These are phyloP conservation scores for Diogma glabrata DNA, from an alignment of 2,888 invertebrate species.

Conservation along the genomic window DNA sequence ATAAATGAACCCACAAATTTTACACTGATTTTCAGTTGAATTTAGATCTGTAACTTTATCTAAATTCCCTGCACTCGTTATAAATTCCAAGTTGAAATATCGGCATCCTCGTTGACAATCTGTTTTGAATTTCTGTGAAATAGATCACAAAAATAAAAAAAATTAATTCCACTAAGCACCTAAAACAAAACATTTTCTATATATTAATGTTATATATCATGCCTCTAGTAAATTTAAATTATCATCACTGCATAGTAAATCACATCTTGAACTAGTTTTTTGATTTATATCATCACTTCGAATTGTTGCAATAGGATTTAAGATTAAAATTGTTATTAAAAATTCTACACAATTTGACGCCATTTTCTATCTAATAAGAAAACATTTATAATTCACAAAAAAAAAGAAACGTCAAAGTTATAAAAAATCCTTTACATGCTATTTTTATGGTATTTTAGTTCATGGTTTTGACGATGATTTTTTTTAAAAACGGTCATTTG, in stretches of 20 bases:
- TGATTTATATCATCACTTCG: constrained; percentile 5
- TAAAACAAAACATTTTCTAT: too few relatives aligned
- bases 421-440: too few relatives aligned
- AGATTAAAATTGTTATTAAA: background rate
- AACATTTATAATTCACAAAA: too few relatives aligned
- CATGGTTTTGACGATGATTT: too few relatives aligned
- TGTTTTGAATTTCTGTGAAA: constrained; percentile 4
- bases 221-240: constrained; percentile 8
- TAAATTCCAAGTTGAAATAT: constrained; percentile 14
- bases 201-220: too few relatives aligned
- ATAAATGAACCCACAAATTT: constrained; percentile 12
- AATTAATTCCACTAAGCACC: background rate
- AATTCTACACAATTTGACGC: constrained; percentile 4
- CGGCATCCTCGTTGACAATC: constrained; percentile 15
- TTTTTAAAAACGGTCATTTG: too few relatives aligned
- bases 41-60: constrained; percentile 14
- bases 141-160: background rate
- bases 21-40: constrained; percentile 11
- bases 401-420: too few relatives aligned
- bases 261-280: constrained; percentile 10
- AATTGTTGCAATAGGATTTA: background rate
- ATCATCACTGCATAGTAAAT: constrained; percentile 12
- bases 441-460: too few relatives aligned
- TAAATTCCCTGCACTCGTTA: constrained; percentile 11
- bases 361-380: too few relatives aligned